Evolutionary conservation across 2,888 invertebrate genomes (phyloP), one percentile per base, ranked within the genome.

Genomic region (Pandemis corylana): DNA sequence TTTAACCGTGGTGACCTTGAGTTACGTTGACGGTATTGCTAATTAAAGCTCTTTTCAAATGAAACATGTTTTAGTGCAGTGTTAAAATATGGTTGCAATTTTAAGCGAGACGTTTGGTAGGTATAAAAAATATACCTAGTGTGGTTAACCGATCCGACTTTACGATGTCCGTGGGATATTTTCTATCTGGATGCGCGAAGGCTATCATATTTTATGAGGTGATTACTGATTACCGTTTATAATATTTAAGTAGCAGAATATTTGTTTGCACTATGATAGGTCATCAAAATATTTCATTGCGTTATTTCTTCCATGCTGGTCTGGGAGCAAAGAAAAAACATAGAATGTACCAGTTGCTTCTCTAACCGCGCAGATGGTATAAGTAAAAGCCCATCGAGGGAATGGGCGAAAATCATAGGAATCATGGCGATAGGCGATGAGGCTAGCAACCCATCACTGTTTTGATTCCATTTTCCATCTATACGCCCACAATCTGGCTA

Each of bases 191-290:
- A 53, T 49, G 12, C 56, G 42, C 51, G 62, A 72, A 72, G 62
- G 46, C 68, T 63, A 64, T 59, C 41, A 10, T 15, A 51, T 68
- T 73, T 73, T 64, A 74, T 65, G 74, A 74, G 65, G 65, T 61
- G 64, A 74, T 74, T 66, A 74, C 74, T 66, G 74, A 74, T 74
- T 51, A 74, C 69, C 53, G 41, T 69, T 69, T 49, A 59, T 64
- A 66, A 61, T 66, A 44, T 51, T 51, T 59, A 69, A 70, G 74
- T 70, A 74, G 69, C 69, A 68, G 46, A 74, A 61, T 69, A 51
- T 69, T 64, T 20, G 69, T 69, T 69, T 73, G 64, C 68, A 28
- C 69, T 66, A 66, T 66, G 59, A 74, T 70, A 65, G 69, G 69
- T 70, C 74, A 44, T 74, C 65, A 74, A 69, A 61, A 15, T 74